Percentiles rank a stretch among this genome's conserved stretches.
Evolutionary conservation across 2,888 invertebrate genomes (phyloP).

Genomic region (Coenonympha arcania): DNA sequence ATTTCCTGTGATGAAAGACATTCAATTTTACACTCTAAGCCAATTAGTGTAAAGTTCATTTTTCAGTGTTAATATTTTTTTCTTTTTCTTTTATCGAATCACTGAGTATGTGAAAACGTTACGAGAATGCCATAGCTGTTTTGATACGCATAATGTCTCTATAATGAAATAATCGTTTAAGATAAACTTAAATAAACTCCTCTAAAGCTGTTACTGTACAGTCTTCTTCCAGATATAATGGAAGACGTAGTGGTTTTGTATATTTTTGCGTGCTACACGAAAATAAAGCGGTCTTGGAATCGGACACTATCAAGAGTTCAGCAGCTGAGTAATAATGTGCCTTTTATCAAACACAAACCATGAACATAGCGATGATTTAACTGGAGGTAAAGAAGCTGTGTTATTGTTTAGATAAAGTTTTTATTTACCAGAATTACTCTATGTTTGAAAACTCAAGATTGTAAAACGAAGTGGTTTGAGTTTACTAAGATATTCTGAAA

Average conservation of each 20-base stretch:
- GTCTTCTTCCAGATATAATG: slow-evolving; percentile 16
- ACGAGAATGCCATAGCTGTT: too few relatives aligned
- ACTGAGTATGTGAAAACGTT: too few relatives aligned
- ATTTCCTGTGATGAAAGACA: too few relatives aligned
- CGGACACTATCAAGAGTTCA: slow-evolving; percentile 11
- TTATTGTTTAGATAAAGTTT: not conserved
- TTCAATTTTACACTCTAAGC: too few relatives aligned
- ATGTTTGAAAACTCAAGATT: too few relatives aligned
- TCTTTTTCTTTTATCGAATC: too few relatives aligned
- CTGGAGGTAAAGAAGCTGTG: slow-evolving; percentile 10
- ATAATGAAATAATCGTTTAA: slow-evolving; percentile 18
- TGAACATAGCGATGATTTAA: not conserved
- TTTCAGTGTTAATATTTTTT: too few relatives aligned
- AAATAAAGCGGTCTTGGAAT: slow-evolving; percentile 15
- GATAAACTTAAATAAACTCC: slow-evolving; percentile 11
- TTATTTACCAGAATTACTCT: too few relatives aligned
- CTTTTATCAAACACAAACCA: slow-evolving; percentile 4
- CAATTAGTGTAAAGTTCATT: too few relatives aligned
- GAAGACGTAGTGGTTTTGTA: slow-evolving; percentile 19
- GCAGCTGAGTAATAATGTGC: slow-evolving; percentile 14
- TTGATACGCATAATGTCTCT: slow-evolving; percentile 23
- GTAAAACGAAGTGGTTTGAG: too few relatives aligned
- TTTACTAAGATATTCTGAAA: too few relatives aligned
- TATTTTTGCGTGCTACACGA: slow-evolving; percentile 16
- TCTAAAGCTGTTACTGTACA: slow-evolving; percentile 1